These are phyloP conservation scores for Caenorhabditis uteleia DNA, from an alignment of 2,888 invertebrate species.

Conservation along the genomic window DNA sequence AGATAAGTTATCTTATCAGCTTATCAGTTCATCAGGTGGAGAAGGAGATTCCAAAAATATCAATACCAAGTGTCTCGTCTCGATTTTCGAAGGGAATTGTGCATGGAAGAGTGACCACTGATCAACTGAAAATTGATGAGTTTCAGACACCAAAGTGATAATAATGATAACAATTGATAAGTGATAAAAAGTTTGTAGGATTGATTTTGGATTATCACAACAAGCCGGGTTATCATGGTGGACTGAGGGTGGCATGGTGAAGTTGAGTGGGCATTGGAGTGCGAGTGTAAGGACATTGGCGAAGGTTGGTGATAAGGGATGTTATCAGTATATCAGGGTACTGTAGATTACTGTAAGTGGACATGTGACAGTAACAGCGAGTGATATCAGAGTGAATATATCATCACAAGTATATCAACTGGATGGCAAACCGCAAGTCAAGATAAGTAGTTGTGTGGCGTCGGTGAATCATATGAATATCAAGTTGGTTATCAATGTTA, in stretches of 20 bases:
- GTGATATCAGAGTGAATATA: conserved; percentile 52
- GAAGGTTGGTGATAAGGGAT: conserved; percentile 55
- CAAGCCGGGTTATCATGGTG: conserved; percentile 51
- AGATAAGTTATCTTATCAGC: too few species aligned
- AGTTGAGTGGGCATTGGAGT: conserved; percentile 56
- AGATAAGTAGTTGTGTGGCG: conserved; percentile 44
- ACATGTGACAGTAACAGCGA: conserved; percentile 52
- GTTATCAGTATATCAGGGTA: too few species aligned
- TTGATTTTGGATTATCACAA: conserved; percentile 34
- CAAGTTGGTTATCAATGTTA: too few species aligned
- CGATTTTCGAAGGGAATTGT: conserved; percentile 57
- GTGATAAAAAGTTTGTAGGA: conserved; percentile 10
- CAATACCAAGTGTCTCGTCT: conserved; percentile 52
- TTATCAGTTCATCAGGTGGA: conserved; percentile 53
- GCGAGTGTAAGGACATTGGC: conserved; percentile 53
- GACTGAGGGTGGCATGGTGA: conserved; percentile 53
- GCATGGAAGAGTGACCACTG: conserved; percentile 48
- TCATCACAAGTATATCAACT: conserved; percentile 42
- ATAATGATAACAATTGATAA: background rate
- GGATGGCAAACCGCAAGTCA: conserved; percentile 55
- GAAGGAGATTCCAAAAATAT: conserved; percentile 60
- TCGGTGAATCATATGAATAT: conserved; percentile 45
- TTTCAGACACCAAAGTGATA: conserved; percentile 56
- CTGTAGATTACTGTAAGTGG: too few species aligned
- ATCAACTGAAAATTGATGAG: conserved; percentile 50